Base-by-base conservation (phyloP, 1,140 invertebrate species). In the Cydia pomonella region DNA sequence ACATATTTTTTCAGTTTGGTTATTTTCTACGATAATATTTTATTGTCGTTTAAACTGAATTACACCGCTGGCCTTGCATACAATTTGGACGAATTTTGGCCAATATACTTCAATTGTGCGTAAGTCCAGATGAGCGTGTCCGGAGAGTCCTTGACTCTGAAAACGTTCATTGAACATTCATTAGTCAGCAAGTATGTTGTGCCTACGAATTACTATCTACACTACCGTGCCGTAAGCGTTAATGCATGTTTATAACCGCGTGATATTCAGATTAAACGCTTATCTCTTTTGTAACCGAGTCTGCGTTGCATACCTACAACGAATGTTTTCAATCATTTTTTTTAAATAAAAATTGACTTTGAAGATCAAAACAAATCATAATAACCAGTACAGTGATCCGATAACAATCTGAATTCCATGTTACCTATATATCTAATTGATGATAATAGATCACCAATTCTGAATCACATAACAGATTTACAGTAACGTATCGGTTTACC, bases 231-330 rank as follows among this genome's bases (percentile, higher is more conserved):
- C 79, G 74, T 81, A 84, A 83, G 84, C 82, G 85, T 82, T 90
- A 92, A 90, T 89, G 84, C 86, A 87, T 89, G 87, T 89, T 90
- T 91, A 82, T 89, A 84, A 87, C 84, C 82, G 80, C 83, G 82
- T 88, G 85, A 88, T 91, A 87, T 89, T 87, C 79, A 87, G 87
- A 90, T 91, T 91, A 92, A 82, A 83, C 77, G 86, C 84, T 90
- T 92, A 91, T 89, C 87, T 90, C 77, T 78, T 81, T 75, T 88
- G 82, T 90, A 69, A 69, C 64, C 33, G 16, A n/a, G 64, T 69
- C 29, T 27, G 64, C 25, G 12, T 33, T 69, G 18, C 64, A 18
- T 33, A n/a, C n/a, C n/a, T n/a, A 69, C 33, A 38, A 38, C 64
- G n/a, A 9, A 18, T 33, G 33, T n/a, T 69, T 69, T 69, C 6